These are phyloP conservation scores for Ctenomys sociabilis DNA, from an alignment of 2,113 vertebrate genomes.

Conservation along the genomic window DNA sequence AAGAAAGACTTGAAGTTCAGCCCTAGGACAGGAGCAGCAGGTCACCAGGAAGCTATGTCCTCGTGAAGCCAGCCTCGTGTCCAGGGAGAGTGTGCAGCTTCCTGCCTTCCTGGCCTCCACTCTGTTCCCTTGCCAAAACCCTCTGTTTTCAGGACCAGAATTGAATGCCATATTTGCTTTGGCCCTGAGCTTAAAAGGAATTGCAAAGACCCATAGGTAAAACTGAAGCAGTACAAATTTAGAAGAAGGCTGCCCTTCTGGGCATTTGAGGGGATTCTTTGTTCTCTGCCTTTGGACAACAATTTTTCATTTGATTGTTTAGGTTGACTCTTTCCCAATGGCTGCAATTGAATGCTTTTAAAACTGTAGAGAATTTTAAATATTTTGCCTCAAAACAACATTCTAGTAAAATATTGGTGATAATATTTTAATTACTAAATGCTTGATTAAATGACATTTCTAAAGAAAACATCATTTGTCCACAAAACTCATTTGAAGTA, in stretches of 20 bases:
- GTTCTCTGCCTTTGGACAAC: background rate
- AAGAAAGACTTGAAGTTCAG: background rate
- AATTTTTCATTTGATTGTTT: slow-evolving; percentile 38
- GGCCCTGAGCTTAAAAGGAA: background rate
- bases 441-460: background rate
- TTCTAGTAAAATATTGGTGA: background rate
- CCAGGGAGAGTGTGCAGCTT: background rate
- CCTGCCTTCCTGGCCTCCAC: background rate
- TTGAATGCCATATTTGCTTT: slow-evolving; percentile 44
- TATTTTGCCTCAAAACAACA: background rate
- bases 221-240: background rate
- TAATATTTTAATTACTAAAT: slow-evolving; percentile 29
- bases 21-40: background rate
- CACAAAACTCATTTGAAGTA: background rate
- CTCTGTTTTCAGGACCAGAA: background rate
- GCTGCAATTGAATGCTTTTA: slow-evolving; percentile 7
- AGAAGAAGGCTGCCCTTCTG: background rate
- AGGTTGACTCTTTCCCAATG: background rate
- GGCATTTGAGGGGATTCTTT: slow-evolving; percentile 23
- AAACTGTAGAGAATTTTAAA: background rate
- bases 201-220: background rate
- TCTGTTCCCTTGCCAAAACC: slow-evolving; percentile 23
- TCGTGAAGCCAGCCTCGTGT: background rate
- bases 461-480: background rate
- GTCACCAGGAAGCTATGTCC: background rate